Evolutionary conservation across 2,888 invertebrate species (phyloP), one percentile per base, ranked within the genome.

Genomic region (Thalpophila matura): DNA sequence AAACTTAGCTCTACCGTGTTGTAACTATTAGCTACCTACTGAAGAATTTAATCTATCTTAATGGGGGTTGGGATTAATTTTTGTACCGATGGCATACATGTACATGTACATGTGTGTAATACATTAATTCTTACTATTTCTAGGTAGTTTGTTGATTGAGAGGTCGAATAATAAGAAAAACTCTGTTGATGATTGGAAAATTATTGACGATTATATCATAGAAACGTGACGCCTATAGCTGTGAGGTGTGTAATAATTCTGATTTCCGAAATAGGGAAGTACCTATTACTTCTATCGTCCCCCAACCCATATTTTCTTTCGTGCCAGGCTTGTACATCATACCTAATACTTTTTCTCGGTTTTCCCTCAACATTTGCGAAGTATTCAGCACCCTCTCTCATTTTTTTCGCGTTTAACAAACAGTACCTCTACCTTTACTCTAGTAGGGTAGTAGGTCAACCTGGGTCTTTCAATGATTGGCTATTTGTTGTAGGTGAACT

Each of bases 321-420:
- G 16, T 68, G 33, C 14, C 22, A 24, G 33, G 29, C 20, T 24
- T 43, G 18, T 47, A 71, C 55, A 33, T 51, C 42, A 47, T 55
- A n/a, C n/a, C n/a, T n/a, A 71, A 61, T 61, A 51, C 45, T 16
- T 49, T 49, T n/a, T 12, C 22, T 10, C 31, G 37, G 35, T 6
- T 18, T 38, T 49, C 33, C 22, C 70, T 50, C 35, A 62, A 53
- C 71, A 63, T 42, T 72, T 67, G 27, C 31, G 22, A 24, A 37
- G 22, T 49, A 53, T 59, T 42, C 37, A 72, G 18, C 31, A 43
- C 14, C n/a, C 22, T 54, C 54, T 63, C 24, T 31, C 24, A 31
- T 69, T 69, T 18, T 31, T 42, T 47, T 43, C 42, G 4, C 5
- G 20, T 53, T 33, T 29, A 47, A 42, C 54, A 18, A 12, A 33